phyloP scores from a whole-genome alignment of 2,113 vertebrate species.

The Loxodonta africana region DNA sequence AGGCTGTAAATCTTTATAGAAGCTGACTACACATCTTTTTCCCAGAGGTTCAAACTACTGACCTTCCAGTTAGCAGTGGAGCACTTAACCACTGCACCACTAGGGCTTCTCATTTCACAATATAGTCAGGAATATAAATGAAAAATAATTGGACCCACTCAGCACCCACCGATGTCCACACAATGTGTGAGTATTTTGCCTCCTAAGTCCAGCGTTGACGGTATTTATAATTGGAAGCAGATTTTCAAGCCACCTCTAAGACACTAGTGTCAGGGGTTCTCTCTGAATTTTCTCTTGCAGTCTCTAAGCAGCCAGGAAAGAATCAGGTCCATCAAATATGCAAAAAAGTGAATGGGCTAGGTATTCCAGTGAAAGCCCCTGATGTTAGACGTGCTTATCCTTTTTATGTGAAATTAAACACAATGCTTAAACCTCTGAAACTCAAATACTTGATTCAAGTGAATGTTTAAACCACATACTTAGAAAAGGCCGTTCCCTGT shows the following conservation, averaged over 20 bases:
- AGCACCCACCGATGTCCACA: background rate
- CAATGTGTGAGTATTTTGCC: background rate
- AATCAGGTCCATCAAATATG: background rate
- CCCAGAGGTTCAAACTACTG: background rate
- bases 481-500: conserved; percentile 18
- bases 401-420: conserved; percentile 55
- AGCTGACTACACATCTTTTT: background rate
- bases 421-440: conserved; percentile 47
- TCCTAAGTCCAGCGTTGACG: background rate
- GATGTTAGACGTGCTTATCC: conserved; percentile 31
- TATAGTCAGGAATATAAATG: background rate
- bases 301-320: background rate
- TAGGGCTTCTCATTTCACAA: background rate
- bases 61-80: background rate
- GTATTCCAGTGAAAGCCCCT: conserved; percentile 13
- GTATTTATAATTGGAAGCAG: background rate
- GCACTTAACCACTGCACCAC: background rate
- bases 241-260: background rate
- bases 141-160: background rate
- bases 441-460: conserved; percentile 41
- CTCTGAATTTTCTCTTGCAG: background rate
- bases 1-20: background rate
- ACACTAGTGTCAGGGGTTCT: background rate
- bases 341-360: background rate
- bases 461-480: conserved; percentile 55